These are phyloP conservation scores for Pseudorasbora parva DNA, from an alignment of 2,113 vertebrate species.

Conservation along the genomic window DNA sequence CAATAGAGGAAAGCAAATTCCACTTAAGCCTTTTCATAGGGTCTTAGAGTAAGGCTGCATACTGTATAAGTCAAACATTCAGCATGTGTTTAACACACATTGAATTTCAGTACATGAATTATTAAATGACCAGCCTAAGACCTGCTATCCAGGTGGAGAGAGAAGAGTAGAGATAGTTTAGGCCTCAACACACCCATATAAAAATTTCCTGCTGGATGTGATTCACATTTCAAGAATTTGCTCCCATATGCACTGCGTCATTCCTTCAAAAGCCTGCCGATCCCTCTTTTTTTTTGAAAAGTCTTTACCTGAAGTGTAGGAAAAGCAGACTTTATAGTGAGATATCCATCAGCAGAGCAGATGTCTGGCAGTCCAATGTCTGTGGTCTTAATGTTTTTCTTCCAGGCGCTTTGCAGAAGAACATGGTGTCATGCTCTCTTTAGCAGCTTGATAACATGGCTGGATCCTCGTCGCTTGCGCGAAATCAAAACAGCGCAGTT, in stretches of 20 bases:
- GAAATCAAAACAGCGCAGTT: not conserved
- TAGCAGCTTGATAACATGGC: not conserved
- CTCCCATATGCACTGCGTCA: not conserved
- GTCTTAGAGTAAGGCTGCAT: too few relatives aligned
- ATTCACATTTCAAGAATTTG: conserved; percentile 26
- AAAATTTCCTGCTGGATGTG: not conserved
- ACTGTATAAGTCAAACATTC: too few relatives aligned
- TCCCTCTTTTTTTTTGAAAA: not conserved
- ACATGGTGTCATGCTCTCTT: conserved; percentile 1
- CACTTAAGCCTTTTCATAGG: not conserved
- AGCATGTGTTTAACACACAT: not conserved
- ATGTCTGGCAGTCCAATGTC: not conserved
- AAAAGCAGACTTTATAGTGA: not conserved
- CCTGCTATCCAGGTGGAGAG: not conserved
- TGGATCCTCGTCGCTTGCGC: not conserved
- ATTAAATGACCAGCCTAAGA: not conserved
- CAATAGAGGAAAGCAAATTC: not conserved
- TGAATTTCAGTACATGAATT: not conserved
- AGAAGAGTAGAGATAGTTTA: not conserved
- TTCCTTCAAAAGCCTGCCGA: not conserved
- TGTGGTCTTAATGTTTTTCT: not conserved
- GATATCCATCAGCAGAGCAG: not conserved
- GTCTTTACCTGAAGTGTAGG: conserved; percentile 10
- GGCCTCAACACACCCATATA: not conserved
- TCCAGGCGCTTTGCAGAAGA: not conserved